Evolutionary conservation across 2,797 vertebrate species (phyloP).

Genomic region (Manis crassicaudata): DNA sequence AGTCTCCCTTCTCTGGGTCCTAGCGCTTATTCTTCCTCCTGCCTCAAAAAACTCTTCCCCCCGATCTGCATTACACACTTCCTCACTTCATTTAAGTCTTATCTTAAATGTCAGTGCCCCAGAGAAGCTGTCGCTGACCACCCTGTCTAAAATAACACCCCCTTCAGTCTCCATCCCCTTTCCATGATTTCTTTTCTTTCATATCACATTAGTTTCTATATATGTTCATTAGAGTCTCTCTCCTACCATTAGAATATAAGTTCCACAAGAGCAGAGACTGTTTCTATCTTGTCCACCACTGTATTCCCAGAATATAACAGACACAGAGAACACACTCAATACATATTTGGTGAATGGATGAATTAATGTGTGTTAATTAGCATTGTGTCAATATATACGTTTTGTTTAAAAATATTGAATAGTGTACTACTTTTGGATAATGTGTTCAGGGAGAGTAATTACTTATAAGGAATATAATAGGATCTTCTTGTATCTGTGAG

Average conservation of each 20-base stretch:
- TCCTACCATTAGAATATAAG: neutral
- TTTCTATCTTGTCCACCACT: slow-evolving; percentile 31
- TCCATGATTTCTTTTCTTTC: slow-evolving; percentile 22
- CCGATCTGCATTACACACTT: neutral
- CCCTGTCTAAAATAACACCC: neutral
- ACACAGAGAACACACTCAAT: slow-evolving; percentile 53
- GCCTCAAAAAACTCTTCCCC: neutral
- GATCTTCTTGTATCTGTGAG: neutral
- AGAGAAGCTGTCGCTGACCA: slow-evolving; percentile 15
- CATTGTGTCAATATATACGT: neutral
- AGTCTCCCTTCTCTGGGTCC: neutral
- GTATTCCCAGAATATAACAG: slow-evolving; percentile 28
- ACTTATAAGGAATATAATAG: neutral
- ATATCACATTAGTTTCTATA: slow-evolving; percentile 2
- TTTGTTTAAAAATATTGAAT: slow-evolving; percentile 6
- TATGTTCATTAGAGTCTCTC: neutral
- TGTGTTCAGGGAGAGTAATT: neutral
- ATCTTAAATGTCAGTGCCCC: neutral
- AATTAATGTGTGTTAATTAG: slow-evolving; percentile 39
- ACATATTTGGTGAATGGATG: slow-evolving; percentile 53
- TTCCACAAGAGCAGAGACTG: neutral
- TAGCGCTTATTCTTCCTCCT: neutral
- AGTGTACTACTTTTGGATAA: slow-evolving; percentile 17
- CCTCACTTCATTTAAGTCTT: neutral
- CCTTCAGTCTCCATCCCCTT: neutral